Conservation (phyloP, 2,113 vertebrate species). For the Cromileptes altivelis region DNA sequence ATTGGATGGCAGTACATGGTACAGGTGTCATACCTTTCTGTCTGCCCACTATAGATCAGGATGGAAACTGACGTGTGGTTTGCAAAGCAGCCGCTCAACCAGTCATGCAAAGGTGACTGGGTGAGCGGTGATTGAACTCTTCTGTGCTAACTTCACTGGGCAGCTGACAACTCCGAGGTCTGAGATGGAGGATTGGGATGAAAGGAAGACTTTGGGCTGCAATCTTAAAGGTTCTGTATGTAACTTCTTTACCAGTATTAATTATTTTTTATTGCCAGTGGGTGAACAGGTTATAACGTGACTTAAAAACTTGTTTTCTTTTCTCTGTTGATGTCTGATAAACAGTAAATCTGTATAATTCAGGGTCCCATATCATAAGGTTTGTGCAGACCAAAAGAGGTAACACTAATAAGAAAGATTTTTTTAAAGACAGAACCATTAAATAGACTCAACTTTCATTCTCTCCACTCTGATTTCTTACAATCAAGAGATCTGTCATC, state of each 20-base stretch:
- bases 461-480: background rate
- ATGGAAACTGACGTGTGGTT: conserved; percentile 14
- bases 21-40: background rate
- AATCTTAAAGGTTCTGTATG: no score
- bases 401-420: no score
- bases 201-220: background rate
- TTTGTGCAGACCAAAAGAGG: no score
- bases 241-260: no score
- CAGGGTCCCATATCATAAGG: no score
- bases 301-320: no score
- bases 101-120: conserved; percentile 16
- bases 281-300: no score
- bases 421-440: no score
- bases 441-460: background rate
- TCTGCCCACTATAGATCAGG: background rate
- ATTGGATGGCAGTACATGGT: background rate
- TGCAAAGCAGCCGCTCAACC: conserved; percentile 26
- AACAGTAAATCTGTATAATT: no score
- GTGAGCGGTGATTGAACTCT: conserved; percentile 8
- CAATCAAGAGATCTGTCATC: background rate
- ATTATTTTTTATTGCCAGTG: no score
- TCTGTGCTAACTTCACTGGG: background rate
- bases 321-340: no score
- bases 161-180: background rate
- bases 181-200: background rate